These are phyloP conservation scores for Spongilla lacustris DNA, from an alignment of 37 sponge, comb jelly and placozoan species.

Conservation along the genomic window DNA sequence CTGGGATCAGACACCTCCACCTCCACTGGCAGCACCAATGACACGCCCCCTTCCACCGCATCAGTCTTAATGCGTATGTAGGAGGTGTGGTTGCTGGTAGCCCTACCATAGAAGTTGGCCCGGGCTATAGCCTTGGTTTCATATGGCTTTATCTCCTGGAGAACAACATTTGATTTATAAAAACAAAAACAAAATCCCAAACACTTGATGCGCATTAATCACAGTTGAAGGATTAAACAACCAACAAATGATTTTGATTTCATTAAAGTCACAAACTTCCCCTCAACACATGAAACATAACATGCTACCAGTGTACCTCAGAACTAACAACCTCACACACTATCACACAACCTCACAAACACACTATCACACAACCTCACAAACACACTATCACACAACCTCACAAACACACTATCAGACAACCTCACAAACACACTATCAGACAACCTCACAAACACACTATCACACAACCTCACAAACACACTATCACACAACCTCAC, in stretches of 20 bases:
- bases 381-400: neutral
- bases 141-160: slow-evolving; percentile 80
- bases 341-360: neutral
- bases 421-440: neutral
- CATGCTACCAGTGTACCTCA: too few relatives aligned
- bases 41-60: slow-evolving; percentile 4
- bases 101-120: slow-evolving; percentile 66
- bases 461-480: too few relatives aligned
- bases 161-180: too few relatives aligned
- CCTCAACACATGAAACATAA: too few relatives aligned
- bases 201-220: too few relatives aligned
- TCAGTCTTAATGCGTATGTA: slow-evolving; percentile 83
- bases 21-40: slow-evolving; percentile 83
- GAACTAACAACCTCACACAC: too few relatives aligned
- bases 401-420: neutral
- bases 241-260: too few relatives aligned
- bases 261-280: too few relatives aligned
- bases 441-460: too few relatives aligned
- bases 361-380: slow-evolving; percentile 7
- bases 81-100: slow-evolving; percentile 68
- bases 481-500: too few relatives aligned
- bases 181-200: too few relatives aligned
- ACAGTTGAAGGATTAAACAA: neutral
- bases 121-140: slow-evolving; percentile 82
- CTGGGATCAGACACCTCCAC: slow-evolving; percentile 69